Conservation (phyloP, 1,140 invertebrate genomes). For the Homalodisca vitripennis region DNA sequence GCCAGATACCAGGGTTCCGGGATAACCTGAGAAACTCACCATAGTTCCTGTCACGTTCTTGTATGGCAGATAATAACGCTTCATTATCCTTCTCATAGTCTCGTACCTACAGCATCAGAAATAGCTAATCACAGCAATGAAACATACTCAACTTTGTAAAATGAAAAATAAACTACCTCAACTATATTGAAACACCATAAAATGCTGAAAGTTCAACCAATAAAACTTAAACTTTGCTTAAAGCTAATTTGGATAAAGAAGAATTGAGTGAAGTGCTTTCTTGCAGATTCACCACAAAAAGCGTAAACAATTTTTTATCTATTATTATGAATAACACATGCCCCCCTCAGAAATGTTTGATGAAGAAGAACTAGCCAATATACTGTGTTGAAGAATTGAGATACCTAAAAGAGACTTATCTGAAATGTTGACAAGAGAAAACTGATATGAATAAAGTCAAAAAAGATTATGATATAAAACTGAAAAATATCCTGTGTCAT, state of each 20-base stretch:
- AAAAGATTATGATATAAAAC: too few relatives aligned
- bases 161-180: not conserved
- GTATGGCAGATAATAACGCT: slow-evolving; percentile 61
- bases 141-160: not conserved
- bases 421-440: too few relatives aligned
- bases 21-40: slow-evolving; percentile 65
- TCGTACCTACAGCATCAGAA: slow-evolving; percentile 49
- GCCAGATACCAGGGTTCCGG: slow-evolving; percentile 58
- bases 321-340: too few relatives aligned
- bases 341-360: too few relatives aligned
- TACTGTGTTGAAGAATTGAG: too few relatives aligned
- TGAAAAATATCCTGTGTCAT: too few relatives aligned
- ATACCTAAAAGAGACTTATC: too few relatives aligned
- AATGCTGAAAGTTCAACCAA: not conserved
- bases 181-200: not conserved
- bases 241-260: too few relatives aligned
- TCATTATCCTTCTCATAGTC: slow-evolving; percentile 63
- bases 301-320: too few relatives aligned
- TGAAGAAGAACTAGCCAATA: too few relatives aligned
- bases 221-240: not conserved
- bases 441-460: too few relatives aligned
- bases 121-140: not conserved
- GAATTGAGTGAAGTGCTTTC: not conserved
- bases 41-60: slow-evolving; percentile 53
- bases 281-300: not conserved